Base-by-base conservation (phyloP, 2,113 vertebrate genomes). In the Apodemus sylvaticus region DNA sequence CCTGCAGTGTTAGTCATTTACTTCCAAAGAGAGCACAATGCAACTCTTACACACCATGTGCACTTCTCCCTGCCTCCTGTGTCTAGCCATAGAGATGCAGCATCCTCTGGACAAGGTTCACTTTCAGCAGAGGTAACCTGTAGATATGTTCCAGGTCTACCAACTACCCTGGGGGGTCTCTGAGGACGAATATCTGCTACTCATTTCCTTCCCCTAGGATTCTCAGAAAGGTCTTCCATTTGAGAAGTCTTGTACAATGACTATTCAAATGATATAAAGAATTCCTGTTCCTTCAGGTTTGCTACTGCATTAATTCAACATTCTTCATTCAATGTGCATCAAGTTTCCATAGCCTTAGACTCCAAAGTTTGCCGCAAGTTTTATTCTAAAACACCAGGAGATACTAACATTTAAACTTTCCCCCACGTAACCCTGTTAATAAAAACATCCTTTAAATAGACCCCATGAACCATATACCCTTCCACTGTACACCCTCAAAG, bases 141-240 rank as follows among this genome's bases (percentile, higher is more conserved):
- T 36, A 10, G 13, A 7, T 70, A 22, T 2, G 24, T 1, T 16
- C 16, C 9, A n/a, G 4, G 1, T 29, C 0, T 58, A 8, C 39
- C 42, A 26, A 42, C 42, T 58, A 31, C 29, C 17, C 58, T 51
- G 70, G 60, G 60, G 36, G 9, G 22, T n/a, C 58, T 9, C 36
- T 20, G 51, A 77, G 45, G 42, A 20, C 77, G 12, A 60, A 0
- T 19, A 58, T 82, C 34, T 82, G 36, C 58, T 66, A 45, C 31
- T n/a, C 34, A 74, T 20, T 7, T 62, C 93, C n/a, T 36, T 87
- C 82, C 10, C 53, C 36, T 42, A 34, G 85, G 36, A 22, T 55
- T 73, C 87, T 55, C 31, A 51, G 60, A 68, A 86, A 31, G 24
- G 24, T 29, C 62, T 29, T 78, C 16, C 24, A 1, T 45, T 70